A percentile compares a stretch with the other conserved stretches of the same genome.
phyloP scores from a whole-genome alignment of 2,113 vertebrate genomes.

The Anseranas semipalmata region DNA sequence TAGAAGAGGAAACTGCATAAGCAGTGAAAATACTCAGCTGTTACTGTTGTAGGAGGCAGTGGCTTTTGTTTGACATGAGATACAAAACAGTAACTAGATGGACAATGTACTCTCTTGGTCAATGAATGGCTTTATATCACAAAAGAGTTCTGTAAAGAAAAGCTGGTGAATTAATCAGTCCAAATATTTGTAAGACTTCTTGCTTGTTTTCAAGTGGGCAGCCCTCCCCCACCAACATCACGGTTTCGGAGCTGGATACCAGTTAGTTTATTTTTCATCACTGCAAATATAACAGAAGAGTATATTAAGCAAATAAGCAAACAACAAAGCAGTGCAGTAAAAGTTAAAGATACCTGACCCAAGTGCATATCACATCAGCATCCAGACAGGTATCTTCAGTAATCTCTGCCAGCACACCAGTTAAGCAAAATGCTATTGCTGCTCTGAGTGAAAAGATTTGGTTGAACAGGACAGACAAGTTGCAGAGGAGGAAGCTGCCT shows the following conservation, averaged over 20 bases:
- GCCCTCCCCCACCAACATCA: neutral
- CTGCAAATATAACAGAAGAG: neutral
- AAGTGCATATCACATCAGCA: slow-evolving; percentile 28
- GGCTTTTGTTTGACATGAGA: slow-evolving; percentile 73
- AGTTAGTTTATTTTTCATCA: slow-evolving; percentile 19
- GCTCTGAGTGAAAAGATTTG: slow-evolving; percentile 60
- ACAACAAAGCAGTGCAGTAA: neutral
- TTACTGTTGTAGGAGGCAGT: slow-evolving; percentile 62
- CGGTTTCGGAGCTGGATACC: neutral
- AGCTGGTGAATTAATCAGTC: slow-evolving; percentile 54
- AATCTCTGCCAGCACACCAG: slow-evolving; percentile 41
- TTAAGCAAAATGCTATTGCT: slow-evolving; percentile 42
- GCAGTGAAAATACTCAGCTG: slow-evolving; percentile 69
- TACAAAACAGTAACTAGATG: slow-evolving; percentile 72
- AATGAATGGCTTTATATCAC: slow-evolving; percentile 53
- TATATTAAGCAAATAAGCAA: slow-evolving; percentile 25
- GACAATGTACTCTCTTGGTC: slow-evolving; percentile 64
- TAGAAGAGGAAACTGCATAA: slow-evolving; percentile 65
- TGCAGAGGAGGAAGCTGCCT: neutral
- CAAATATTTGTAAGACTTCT: slow-evolving; percentile 58
- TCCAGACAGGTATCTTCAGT: slow-evolving; percentile 16
- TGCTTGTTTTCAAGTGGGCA: slow-evolving; percentile 25
- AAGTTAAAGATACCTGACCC: slow-evolving; percentile 27
- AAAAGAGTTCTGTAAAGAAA: slow-evolving; percentile 60
- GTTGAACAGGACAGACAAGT: slow-evolving; percentile 51